A percentile compares a stretch with the other conserved stretches of the same genome.
phyloP scores from a whole-genome alignment of 2,888 invertebrate genomes.

The Torymus auratus region DNA sequence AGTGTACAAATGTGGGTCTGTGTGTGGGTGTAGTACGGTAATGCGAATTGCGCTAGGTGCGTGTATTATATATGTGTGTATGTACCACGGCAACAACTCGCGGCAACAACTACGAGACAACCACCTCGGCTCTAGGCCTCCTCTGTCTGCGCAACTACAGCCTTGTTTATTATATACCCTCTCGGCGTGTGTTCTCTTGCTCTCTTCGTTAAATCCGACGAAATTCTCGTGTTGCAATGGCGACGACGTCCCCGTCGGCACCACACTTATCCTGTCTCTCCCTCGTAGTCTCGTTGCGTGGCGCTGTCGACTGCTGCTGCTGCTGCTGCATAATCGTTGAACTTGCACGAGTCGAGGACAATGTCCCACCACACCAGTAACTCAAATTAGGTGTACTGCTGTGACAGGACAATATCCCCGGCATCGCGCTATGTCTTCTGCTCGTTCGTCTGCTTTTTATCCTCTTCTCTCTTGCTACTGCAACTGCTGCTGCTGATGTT shows the following conservation, averaged over 20 bases:
- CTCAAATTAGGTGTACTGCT: slow-evolving; percentile 89
- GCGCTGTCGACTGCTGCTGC: neutral
- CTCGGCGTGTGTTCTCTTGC: neutral
- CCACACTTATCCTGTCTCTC: too few relatives aligned
- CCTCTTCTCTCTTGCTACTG: neutral
- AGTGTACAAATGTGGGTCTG: neutral
- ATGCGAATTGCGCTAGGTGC: slow-evolving; percentile 28
- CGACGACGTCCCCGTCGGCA: neutral
- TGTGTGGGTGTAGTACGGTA: slow-evolving; percentile 11
- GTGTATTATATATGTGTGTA: neutral
- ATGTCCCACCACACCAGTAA: slow-evolving; percentile 97
- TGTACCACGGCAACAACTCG: slow-evolving; percentile 1
- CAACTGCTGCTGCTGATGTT: slow-evolving; percentile 1
- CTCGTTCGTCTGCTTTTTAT: slow-evolving; percentile 1
- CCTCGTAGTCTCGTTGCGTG: too few relatives aligned
- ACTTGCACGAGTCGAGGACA: slow-evolving; percentile 78
- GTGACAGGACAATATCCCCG: slow-evolving; percentile 98
- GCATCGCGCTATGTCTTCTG: slow-evolving; percentile 76
- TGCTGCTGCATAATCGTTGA: slow-evolving; percentile 21
- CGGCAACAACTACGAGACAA: too few relatives aligned
- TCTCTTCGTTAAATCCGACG: neutral
- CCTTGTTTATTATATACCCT: too few relatives aligned
- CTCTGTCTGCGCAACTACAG: too few relatives aligned
- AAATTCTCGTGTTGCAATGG: too few relatives aligned
- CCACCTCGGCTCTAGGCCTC: too few relatives aligned